Evolutionary conservation across 37 sponge, comb jelly and placozoan genomes (phyloP).

Genomic region (Geodia barretti): DNA sequence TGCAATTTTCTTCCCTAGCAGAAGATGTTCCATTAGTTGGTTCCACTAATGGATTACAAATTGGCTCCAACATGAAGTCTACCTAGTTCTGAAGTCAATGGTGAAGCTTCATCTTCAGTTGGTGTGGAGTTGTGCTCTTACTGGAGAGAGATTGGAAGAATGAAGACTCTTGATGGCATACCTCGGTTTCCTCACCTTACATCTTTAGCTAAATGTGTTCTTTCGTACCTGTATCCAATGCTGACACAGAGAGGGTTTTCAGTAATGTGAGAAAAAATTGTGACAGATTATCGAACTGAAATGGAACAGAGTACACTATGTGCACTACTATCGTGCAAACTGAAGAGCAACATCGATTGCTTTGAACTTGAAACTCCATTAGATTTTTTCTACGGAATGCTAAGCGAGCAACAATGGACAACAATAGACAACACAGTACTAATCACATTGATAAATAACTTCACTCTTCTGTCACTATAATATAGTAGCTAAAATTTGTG

Average conservation of each 20-base stretch:
- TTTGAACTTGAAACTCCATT: background rate
- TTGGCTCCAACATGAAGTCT: background rate
- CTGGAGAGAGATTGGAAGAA: conserved; percentile 15
- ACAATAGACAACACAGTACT: background rate
- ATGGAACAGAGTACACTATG: conserved; percentile 33
- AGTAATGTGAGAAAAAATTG: conserved; percentile 8
- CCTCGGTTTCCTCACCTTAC: conserved; percentile 8
- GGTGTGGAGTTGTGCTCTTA: conserved; percentile 5
- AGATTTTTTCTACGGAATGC: background rate
- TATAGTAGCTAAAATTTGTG: background rate
- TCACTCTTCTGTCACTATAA: background rate
- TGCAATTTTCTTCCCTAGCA: background rate
- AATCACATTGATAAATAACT: background rate
- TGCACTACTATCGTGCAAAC: conserved; percentile 18
- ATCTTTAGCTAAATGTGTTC: conserved; percentile 10
- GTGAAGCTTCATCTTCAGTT: background rate
- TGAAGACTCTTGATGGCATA: conserved; percentile 22
- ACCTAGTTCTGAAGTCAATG: background rate
- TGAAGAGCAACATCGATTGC: background rate
- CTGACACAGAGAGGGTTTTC: conserved; percentile 6
- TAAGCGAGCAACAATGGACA: background rate
- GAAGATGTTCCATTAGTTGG: background rate
- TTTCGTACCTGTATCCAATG: conserved; percentile 15
- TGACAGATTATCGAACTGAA: conserved; percentile 39
- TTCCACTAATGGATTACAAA: conserved; percentile 21